Evolutionary conservation across 1,140 invertebrate genomes (phyloP).

Genomic region (Drosophila tani): DNA sequence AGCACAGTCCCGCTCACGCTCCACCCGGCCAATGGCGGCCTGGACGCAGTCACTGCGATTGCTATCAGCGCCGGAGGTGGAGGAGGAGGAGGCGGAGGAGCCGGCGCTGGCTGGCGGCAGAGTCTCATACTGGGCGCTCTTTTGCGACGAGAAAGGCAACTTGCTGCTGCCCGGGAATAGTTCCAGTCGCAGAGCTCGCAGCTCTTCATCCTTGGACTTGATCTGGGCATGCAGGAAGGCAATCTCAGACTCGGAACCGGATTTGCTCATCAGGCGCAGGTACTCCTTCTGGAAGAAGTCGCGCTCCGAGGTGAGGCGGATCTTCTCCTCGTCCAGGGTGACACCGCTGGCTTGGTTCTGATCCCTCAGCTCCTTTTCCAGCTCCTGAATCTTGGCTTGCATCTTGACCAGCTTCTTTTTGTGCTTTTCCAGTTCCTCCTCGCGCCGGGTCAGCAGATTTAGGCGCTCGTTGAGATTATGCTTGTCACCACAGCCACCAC

Average conservation of each 20-base stretch:
- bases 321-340: conserved; percentile 74
- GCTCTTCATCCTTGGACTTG: conserved; percentile 81
- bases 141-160: conserved; percentile 43
- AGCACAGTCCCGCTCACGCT: conserved; percentile 76
- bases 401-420: conserved; percentile 68
- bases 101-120: conserved; percentile 19
- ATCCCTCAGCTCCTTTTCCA: conserved; percentile 61
- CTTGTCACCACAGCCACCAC: conserved; percentile 57
- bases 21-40: conserved; percentile 66
- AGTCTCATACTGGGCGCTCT: conserved; percentile 42
- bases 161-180: conserved; percentile 39
- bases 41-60: conserved; percentile 74
- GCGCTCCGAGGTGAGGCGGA: conserved; percentile 67
- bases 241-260: conserved; percentile 69
- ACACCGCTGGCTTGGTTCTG: conserved; percentile 16
- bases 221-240: conserved; percentile 77
- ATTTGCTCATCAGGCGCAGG: conserved; percentile 66
- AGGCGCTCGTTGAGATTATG: conserved; percentile 61
- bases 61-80: conserved; percentile 20
- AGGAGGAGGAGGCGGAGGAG: not conserved
- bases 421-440: conserved; percentile 69
- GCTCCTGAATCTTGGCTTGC: conserved; percentile 49
- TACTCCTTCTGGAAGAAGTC: conserved; percentile 84
- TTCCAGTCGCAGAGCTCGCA: conserved; percentile 58
- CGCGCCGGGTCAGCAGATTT: conserved; percentile 64